Percentiles rank a stretch among this genome's conserved stretches.
phyloP scores from a whole-genome alignment of 2,888 invertebrate genomes.

The Nemurella pictetii region DNA sequence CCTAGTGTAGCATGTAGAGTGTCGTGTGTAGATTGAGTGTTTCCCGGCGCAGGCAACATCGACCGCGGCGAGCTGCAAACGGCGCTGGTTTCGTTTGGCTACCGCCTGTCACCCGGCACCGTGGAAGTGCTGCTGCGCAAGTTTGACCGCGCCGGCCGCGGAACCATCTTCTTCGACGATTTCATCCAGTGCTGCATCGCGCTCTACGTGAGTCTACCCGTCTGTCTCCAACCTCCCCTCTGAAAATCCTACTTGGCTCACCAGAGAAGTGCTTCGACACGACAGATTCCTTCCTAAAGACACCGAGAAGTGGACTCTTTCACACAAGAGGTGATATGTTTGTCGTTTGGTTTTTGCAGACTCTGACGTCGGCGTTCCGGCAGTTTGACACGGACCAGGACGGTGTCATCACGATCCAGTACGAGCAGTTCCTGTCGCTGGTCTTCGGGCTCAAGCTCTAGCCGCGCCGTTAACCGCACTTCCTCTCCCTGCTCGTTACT shows the following conservation, averaged over 20 bases:
- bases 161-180: constrained; percentile 95
- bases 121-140: constrained; percentile 82
- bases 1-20: no score
- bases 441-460: constrained; percentile 78
- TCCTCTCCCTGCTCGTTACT: no score
- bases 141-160: constrained; percentile 90
- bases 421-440: constrained; percentile 93
- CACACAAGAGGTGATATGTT: no score
- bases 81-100: constrained; percentile 89
- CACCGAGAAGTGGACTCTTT: no score
- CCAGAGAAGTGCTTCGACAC: no score
- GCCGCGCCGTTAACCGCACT: not conserved
- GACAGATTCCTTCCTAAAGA: no score
- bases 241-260: no score
- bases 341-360: no score
- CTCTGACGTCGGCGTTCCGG: constrained; percentile 84
- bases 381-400: constrained; percentile 89
- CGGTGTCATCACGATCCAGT: constrained; percentile 93
- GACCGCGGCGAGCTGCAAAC: constrained; percentile 87
- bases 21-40: no score
- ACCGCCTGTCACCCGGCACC: constrained; percentile 80
- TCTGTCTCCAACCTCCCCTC: no score
- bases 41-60: constrained; percentile 79
- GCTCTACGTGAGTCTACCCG: constrained; percentile 83
- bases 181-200: constrained; percentile 96